These are phyloP conservation scores for Threskiornis aethiopicus DNA, from an alignment of 2,797 vertebrate genomes.

Conservation along the genomic window DNA sequence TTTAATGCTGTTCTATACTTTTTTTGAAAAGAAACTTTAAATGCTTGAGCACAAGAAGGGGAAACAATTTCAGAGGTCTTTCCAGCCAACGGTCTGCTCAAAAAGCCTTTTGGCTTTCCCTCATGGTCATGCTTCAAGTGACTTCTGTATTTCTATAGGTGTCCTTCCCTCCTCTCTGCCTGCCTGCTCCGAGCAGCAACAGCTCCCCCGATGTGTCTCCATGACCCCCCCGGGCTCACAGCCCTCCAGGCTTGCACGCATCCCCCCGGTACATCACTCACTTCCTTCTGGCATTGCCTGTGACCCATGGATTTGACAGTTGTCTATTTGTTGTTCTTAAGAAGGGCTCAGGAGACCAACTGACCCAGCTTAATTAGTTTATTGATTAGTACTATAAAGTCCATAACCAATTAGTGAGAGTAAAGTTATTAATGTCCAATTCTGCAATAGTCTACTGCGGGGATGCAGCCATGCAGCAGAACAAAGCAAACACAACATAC, in stretches of 20 bases:
- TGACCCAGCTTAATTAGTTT: constrained; percentile 55
- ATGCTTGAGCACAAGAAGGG: not conserved
- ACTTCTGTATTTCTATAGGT: accelerated
- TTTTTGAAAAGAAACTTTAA: not conserved
- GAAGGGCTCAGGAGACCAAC: constrained; percentile 36
- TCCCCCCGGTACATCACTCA: not conserved
- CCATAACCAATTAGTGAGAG: constrained; percentile 61
- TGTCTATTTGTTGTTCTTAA: constrained; percentile 4
- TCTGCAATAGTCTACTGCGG: not conserved
- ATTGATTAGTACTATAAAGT: constrained; percentile 58
- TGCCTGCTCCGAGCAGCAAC: not conserved
- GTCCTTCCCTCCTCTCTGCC: not conserved
- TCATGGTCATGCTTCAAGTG: not conserved
- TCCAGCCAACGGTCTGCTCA: not conserved
- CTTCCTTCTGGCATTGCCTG: not conserved
- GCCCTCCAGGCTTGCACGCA: not conserved
- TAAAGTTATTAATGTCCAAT: constrained; percentile 55
- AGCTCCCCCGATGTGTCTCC: accelerated
- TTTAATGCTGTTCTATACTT: not conserved
- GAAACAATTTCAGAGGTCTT: not conserved
- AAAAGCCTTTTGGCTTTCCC: not conserved
- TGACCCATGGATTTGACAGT: not conserved
- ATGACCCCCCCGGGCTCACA: accelerated
- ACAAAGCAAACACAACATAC: not conserved
- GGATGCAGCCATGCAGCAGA: not conserved